Percentiles rank a stretch among this genome's conserved stretches.
phyloP scores from a whole-genome alignment of 37 sponge, comb jelly and placozoan genomes.

The Cladorhizidae sp. region DNA sequence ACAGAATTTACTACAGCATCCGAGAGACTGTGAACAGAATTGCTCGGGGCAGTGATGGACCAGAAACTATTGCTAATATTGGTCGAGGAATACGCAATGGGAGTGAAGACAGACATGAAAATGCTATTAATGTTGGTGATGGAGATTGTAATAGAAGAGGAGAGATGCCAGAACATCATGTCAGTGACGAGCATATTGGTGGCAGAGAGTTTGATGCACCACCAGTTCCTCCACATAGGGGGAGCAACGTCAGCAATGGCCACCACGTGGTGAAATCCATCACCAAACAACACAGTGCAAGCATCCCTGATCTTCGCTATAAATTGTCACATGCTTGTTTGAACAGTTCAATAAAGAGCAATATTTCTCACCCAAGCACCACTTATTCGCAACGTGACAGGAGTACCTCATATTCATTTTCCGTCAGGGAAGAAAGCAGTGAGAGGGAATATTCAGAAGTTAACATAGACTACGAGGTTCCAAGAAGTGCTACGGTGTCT shows the following conservation, averaged over 20 bases:
- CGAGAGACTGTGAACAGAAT: slow-evolving; percentile 11
- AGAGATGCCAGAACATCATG: too few relatives aligned
- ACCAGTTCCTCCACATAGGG: slow-evolving; percentile 12
- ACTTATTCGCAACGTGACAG: too few relatives aligned
- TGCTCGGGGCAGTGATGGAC: not conserved
- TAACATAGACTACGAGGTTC: not conserved
- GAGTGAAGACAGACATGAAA: too few relatives aligned
- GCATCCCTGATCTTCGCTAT: not conserved
- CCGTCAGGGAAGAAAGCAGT: too few relatives aligned
- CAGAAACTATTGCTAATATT: not conserved
- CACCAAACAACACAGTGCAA: not conserved
- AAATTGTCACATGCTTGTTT: not conserved
- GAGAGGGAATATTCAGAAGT: too few relatives aligned
- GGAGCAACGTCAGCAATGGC: not conserved
- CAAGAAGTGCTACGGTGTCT: not conserved
- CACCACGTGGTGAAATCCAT: not conserved
- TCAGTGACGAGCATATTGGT: too few relatives aligned
- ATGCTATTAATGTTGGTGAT: too few relatives aligned
- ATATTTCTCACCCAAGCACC: too few relatives aligned
- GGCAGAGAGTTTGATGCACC: not conserved
- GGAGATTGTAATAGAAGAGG: too few relatives aligned
- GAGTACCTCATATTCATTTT: too few relatives aligned
- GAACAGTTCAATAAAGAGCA: too few relatives aligned
- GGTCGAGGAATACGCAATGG: too few relatives aligned
- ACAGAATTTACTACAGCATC: not conserved